These are phyloP conservation scores for Leptogaster cylindrica DNA, from an alignment of 2,888 invertebrate species.

Conservation along the genomic window DNA sequence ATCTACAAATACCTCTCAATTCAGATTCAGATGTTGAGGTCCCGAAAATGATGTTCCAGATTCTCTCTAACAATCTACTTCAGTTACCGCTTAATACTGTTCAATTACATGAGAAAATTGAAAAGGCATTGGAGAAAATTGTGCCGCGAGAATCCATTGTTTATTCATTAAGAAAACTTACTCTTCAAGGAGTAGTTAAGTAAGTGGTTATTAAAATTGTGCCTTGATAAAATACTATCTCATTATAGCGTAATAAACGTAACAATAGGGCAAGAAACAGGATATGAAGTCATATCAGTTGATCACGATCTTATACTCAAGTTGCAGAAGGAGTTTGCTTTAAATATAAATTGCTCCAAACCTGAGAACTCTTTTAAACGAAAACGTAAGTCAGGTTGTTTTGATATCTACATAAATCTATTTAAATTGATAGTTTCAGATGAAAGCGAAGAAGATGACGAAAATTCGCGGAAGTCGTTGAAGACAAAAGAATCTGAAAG, in stretches of 20 bases:
- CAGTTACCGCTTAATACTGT: constrained; percentile 75
- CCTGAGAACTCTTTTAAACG: constrained; percentile 60
- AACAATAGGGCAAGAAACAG: constrained; percentile 58
- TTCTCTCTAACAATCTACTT: constrained; percentile 72
- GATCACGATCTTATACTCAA: constrained; percentile 56
- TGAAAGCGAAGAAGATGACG: constrained; percentile 55
- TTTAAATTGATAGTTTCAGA: no score
- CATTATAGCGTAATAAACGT: constrained; percentile 57
- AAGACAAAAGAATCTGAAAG: constrained; percentile 48
- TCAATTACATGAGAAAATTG: constrained; percentile 67
- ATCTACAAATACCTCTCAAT: not conserved
- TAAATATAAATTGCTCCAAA: constrained; percentile 60
- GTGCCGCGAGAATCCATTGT: constrained; percentile 70
- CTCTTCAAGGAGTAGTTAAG: constrained; percentile 65
- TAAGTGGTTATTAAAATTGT: constrained; percentile 47
- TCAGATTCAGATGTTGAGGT: constrained; percentile 66
- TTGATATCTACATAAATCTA: no score
- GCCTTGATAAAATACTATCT: no score
- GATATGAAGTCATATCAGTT: constrained; percentile 60
- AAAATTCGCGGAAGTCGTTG: constrained; percentile 50
- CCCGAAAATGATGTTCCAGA: constrained; percentile 70
- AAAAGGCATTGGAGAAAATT: constrained; percentile 63
- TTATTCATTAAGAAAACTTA: constrained; percentile 78
- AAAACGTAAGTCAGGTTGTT: constrained; percentile 58
- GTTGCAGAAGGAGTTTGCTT: constrained; percentile 57